These are phyloP conservation scores for Panzeria rudis DNA, from an alignment of 2,888 invertebrate genomes.

Conservation along the genomic window DNA sequence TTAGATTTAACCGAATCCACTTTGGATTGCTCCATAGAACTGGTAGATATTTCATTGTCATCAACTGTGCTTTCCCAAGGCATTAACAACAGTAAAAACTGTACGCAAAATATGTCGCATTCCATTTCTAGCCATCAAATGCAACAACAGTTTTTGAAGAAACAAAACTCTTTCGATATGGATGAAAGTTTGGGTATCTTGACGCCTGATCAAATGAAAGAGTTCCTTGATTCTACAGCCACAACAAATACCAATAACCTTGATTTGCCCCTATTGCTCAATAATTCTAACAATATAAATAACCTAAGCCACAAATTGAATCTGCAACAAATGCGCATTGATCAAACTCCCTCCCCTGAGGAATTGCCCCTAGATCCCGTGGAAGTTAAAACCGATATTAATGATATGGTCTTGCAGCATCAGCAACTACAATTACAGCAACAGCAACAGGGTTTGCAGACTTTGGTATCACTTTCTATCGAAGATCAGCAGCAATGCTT, in stretches of 20 bases:
- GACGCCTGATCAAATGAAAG: constrained; percentile 95
- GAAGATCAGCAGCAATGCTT: constrained; percentile 70
- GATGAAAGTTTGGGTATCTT: constrained; percentile 94
- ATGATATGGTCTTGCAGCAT: constrained; percentile 83
- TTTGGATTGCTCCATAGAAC: constrained; percentile 82
- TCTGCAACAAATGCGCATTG: constrained; percentile 85
- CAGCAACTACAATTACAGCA: constrained; percentile 78
- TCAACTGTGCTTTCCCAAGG: constrained; percentile 77
- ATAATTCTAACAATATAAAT: constrained; percentile 81
- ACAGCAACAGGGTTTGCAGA: constrained; percentile 66
- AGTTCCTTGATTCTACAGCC: constrained; percentile 87
- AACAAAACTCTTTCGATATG: constrained; percentile 91
- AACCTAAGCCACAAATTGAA: constrained; percentile 76
- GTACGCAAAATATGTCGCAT: constrained; percentile 36
- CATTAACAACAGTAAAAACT: constrained; percentile 54
- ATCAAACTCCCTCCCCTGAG: constrained; percentile 93
- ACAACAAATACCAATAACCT: constrained; percentile 85
- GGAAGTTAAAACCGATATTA: constrained; percentile 86
- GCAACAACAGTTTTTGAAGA: constrained; percentile 82
- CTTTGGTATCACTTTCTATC: constrained; percentile 38
- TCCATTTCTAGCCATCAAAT: constrained; percentile 52
- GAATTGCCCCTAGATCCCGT: constrained; percentile 92
- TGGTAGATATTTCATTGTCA: constrained; percentile 82
- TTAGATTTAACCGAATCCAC: constrained; percentile 82
- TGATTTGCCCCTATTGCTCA: constrained; percentile 84